Evolutionary conservation across 2,797 vertebrate genomes (phyloP).

Genomic region (Eulemur albifrons): DNA sequence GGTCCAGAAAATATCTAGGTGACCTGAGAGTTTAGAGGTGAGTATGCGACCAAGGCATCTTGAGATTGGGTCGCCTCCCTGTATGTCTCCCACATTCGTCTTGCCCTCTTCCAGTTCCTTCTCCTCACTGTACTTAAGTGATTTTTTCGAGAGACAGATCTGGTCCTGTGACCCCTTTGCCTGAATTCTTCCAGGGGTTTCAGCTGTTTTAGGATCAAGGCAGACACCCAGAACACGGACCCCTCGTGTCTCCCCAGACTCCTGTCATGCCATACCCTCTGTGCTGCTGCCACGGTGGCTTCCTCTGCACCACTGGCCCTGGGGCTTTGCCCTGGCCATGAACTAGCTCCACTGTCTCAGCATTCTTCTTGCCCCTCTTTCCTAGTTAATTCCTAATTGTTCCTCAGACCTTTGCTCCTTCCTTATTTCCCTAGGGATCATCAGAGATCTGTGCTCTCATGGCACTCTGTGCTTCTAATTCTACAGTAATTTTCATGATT

Average conservation of each 20-base stretch:
- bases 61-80: background rate
- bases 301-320: background rate
- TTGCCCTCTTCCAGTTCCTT: background rate
- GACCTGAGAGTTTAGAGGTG: background rate
- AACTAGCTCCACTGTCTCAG: background rate
- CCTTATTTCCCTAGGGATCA: background rate
- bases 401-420: background rate
- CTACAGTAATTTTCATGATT: background rate
- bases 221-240: background rate
- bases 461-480: background rate
- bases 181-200: background rate
- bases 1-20: background rate
- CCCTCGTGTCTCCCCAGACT: background rate
- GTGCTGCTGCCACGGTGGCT: background rate
- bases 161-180: background rate
- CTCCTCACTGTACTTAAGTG: background rate
- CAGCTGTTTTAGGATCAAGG: background rate
- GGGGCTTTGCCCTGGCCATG: background rate
- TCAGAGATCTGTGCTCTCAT: background rate
- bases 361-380: background rate
- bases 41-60: background rate
- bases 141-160: background rate
- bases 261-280: background rate
- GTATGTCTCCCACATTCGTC: background rate
- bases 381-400: background rate